A percentile compares a stretch with the other conserved stretches of the same genome.
phyloP scores from a whole-genome alignment of 2,113 vertebrate genomes.

The Platycercus adscitus region DNA sequence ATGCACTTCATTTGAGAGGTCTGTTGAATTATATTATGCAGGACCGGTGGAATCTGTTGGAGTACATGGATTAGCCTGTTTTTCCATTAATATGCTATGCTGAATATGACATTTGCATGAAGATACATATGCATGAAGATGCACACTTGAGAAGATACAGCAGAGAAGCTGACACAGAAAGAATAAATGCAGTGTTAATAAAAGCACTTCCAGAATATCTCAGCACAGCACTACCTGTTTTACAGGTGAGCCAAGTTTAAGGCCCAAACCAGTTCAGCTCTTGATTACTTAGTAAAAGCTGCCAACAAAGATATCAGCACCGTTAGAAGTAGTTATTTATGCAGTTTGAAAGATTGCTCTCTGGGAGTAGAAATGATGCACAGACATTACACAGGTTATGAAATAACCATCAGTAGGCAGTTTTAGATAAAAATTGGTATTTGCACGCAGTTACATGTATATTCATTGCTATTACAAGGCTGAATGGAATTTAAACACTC shows the following conservation, averaged over 20 bases:
- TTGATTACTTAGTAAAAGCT: not conserved
- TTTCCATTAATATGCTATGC: not conserved
- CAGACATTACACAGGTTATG: not conserved
- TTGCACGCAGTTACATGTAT: not conserved
- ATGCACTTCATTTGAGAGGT: not conserved
- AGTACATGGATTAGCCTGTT: not conserved
- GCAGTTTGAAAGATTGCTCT: not conserved
- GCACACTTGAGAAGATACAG: not conserved
- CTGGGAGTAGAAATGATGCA: not conserved
- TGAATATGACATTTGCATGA: not conserved
- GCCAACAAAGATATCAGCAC: not conserved
- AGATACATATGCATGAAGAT: not conserved
- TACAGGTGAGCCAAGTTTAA: not conserved
- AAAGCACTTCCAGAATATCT: not conserved
- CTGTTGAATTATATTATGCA: not conserved
- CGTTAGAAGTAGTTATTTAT: not conserved
- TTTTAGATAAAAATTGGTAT: not conserved
- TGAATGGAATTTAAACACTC: not conserved
- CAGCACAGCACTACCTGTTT: not conserved
- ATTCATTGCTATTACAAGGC: not conserved
- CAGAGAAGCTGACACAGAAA: not conserved
- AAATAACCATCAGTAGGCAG: not conserved
- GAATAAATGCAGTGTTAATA: not conserved
- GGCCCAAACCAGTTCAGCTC: not conserved
- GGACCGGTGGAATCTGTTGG: not conserved